These are phyloP conservation scores for Sipha maydis DNA, from an alignment of 2,888 invertebrate species.

Conservation along the genomic window DNA sequence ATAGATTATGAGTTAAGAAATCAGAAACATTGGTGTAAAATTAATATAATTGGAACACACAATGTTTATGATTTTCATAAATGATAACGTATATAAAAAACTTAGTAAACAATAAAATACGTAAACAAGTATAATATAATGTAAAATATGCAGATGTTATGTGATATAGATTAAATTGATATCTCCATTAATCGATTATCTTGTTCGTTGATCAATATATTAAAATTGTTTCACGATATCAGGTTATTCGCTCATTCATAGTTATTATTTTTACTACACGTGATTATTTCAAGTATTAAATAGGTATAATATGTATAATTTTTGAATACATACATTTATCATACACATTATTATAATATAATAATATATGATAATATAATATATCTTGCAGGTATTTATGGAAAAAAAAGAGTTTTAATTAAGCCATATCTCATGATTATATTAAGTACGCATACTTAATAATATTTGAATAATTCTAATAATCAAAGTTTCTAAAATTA, in stretches of 20 bases:
- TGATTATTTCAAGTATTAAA: too few relatives aligned
- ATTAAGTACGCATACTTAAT: too few relatives aligned
- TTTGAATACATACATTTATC: too few relatives aligned
- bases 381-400: too few relatives aligned
- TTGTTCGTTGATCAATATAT: background rate
- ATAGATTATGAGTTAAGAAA: background rate
- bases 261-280: background rate
- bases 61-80: constrained; percentile 27
- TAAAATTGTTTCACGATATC: background rate
- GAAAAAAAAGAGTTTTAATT: too few relatives aligned
- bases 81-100: background rate
- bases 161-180: background rate
- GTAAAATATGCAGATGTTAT: background rate
- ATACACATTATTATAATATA: too few relatives aligned
- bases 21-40: constrained; percentile 35
- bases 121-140: background rate
- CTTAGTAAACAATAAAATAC: background rate
- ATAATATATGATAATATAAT: too few relatives aligned
- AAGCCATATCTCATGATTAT: too few relatives aligned
- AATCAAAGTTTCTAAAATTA: too few relatives aligned
- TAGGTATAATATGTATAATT: too few relatives aligned
- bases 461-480: too few relatives aligned
- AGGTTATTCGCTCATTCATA: background rate
- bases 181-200: background rate
- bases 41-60: constrained; percentile 14